Base-by-base conservation (phyloP, 2,888 invertebrate genomes). In the Temnothorax unifasciatus region DNA sequence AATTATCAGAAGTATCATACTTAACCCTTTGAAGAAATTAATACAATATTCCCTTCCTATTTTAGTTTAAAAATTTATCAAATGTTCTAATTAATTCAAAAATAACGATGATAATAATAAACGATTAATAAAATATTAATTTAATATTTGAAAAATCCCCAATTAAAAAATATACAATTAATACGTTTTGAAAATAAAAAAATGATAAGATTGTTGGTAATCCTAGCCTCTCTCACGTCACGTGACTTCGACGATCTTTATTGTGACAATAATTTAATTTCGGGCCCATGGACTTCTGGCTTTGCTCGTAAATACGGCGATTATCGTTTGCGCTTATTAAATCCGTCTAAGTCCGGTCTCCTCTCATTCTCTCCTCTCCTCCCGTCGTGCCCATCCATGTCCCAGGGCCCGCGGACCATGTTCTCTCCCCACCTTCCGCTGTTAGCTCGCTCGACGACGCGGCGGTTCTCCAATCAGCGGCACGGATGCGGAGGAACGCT, bases 201-300 rank as follows among this genome's bases (percentile, higher is more conserved):
- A 13, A 25, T 18, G 15, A 52, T 11, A 1, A 9, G 2, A 63
- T 50, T 50, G 34, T 63, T 18, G 15, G 1, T 18, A 68, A 76
- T 54, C 52, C 71, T 18, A 73, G 29, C 21, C 15, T 77, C 21
- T n/a, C 15, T 77, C 21, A 71, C 38, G 29, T 44, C 34, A 34
- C 18, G 59, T 29, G 71, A 38, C 47, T 69, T 83, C 84, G 81
- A 88, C 89, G 87, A 92, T 91, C 90, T 92, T 93, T 93, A 93
- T 93, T 92, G 91, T 93, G 93, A 93, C 93, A 94, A 94, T 93
- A 93, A 94, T 94, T 94, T 93, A 93, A 93, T 94, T 93, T 92
- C 88, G 86, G 91, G 84, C 85, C 83, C 83, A 57, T 83, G 85
- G 85, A 88, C 88, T 89, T 87, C 83, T 85, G 86, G 84, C 86